Conservation (phyloP, 1,140 invertebrate species). For the Ips typographus region DNA sequence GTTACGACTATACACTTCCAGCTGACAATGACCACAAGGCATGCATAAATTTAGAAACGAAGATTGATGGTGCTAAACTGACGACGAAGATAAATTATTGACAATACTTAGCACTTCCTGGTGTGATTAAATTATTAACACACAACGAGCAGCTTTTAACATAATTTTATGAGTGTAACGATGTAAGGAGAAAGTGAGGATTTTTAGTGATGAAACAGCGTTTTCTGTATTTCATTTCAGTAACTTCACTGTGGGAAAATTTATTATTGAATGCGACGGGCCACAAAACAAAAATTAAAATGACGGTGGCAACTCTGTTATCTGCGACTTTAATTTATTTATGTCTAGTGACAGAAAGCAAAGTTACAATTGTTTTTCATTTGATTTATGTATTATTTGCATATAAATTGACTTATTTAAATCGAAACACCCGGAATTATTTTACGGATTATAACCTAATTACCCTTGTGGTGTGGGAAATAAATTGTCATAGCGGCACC, state of each 20-base stretch:
- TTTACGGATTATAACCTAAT: not conserved
- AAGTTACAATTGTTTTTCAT: constrained; percentile 34
- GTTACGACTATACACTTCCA: constrained; percentile 7
- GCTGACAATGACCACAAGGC: constrained; percentile 19
- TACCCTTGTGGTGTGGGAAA: too few relatives aligned
- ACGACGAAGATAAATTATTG: constrained; percentile 33
- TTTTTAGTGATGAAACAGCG: too few relatives aligned
- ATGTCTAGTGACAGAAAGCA: constrained; percentile 28
- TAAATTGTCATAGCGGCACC: too few relatives aligned
- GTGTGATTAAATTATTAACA: constrained; percentile 17
- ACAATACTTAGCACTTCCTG: constrained; percentile 31
- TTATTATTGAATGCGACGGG: constrained; percentile 3
- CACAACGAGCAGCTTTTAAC: constrained; percentile 6
- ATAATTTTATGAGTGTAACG: constrained; percentile 6
- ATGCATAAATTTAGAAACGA: constrained; percentile 31
- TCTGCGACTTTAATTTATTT: constrained; percentile 31
- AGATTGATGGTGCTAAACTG: constrained; percentile 28
- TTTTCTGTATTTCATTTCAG: not conserved
- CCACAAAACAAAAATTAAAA: constrained; percentile 15
- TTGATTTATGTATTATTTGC: constrained; percentile 33
- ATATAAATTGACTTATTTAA: constrained; percentile 34
- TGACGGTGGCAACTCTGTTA: constrained; percentile 21
- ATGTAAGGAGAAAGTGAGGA: too few relatives aligned
- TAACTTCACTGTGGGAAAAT: not conserved
- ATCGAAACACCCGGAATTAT: constrained; percentile 10